A percentile compares a stretch with the other conserved stretches of the same genome.
Conservation (phyloP, 2,888 invertebrate genomes). For the Diabrotica balteata region DNA sequence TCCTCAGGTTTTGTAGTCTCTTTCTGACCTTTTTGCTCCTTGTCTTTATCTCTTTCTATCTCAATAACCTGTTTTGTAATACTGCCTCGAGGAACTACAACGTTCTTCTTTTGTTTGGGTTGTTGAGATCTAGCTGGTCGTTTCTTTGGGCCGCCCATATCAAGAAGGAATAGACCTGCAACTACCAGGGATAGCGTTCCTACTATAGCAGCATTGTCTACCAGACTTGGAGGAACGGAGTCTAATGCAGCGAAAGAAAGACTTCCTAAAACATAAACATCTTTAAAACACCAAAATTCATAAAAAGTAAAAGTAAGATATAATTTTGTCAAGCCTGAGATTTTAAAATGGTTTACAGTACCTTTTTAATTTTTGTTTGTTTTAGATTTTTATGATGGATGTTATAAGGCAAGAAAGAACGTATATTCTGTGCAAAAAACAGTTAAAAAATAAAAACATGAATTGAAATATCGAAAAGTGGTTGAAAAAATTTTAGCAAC, state of each 20-base stretch:
- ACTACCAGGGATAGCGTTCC: slow-evolving; percentile 72
- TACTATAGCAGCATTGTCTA: slow-evolving; percentile 76
- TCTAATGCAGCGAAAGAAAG: slow-evolving; percentile 75
- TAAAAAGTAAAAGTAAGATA: too few species aligned
- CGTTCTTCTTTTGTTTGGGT: slow-evolving; percentile 27
- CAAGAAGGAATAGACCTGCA: slow-evolving; percentile 73
- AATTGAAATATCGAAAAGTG: too few species aligned
- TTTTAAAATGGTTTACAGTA: too few species aligned
- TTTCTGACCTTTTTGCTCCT: slow-evolving; percentile 29
- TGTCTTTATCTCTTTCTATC: slow-evolving; percentile 42
- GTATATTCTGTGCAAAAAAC: too few species aligned
- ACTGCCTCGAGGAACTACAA: slow-evolving; percentile 34
- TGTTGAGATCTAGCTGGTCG: slow-evolving; percentile 48
- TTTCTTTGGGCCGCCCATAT: slow-evolving; percentile 69
- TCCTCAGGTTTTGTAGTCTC: slow-evolving; percentile 16
- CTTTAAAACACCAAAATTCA: too few species aligned
- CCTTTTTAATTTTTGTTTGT: too few species aligned
- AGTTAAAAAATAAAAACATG: too few species aligned
- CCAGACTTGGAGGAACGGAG: slow-evolving; percentile 70
- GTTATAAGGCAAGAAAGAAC: too few species aligned
- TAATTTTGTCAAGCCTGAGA: too few species aligned
- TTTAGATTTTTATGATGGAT: too few species aligned
- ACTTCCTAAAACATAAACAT: slow-evolving; percentile 62
- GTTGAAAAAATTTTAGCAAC: too few species aligned
- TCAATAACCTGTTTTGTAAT: slow-evolving; percentile 45